Evolutionary conservation across 2,113 vertebrate species (phyloP).

Genomic region (Gobius niger): DNA sequence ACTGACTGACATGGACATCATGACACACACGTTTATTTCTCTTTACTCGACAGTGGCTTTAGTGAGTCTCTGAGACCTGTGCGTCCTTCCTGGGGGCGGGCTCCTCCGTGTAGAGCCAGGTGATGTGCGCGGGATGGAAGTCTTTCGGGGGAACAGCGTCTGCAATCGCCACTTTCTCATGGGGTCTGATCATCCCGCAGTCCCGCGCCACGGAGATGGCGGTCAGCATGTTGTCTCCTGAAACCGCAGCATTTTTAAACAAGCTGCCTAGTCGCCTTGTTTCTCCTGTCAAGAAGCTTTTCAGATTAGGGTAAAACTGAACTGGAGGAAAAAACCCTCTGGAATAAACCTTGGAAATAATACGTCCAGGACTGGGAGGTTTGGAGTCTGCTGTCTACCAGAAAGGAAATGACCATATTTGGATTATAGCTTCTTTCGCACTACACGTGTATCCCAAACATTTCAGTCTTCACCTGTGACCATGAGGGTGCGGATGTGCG

Average conservation of each 20-base stretch:
- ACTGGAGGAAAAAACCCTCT: too few relatives aligned
- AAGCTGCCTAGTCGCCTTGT: too few relatives aligned
- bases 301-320: too few relatives aligned
- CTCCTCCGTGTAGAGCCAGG: slow-evolving; percentile 90
- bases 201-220: slow-evolving; percentile 95
- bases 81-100: slow-evolving; percentile 52
- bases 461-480: slow-evolving; percentile 83
- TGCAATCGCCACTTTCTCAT: slow-evolving; percentile 90
- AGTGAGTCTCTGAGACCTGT: slow-evolving; percentile 26
- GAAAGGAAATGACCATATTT: too few relatives aligned
- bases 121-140: slow-evolving; percentile 86
- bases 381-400: too few relatives aligned
- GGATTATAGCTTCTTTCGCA: too few relatives aligned
- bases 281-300: too few relatives aligned
- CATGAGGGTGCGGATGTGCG: slow-evolving; percentile 95
- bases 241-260: too few relatives aligned
- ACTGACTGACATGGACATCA: slow-evolving; percentile 72
- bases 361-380: too few relatives aligned
- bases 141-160: slow-evolving; percentile 91
- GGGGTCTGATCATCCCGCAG: slow-evolving; percentile 91
- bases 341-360: too few relatives aligned
- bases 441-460: too few relatives aligned
- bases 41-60: background rate
- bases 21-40: background rate
- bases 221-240: slow-evolving; percentile 90